Evolutionary conservation across 1,140 invertebrate genomes (phyloP).

Genomic region (Delia radicum): DNA sequence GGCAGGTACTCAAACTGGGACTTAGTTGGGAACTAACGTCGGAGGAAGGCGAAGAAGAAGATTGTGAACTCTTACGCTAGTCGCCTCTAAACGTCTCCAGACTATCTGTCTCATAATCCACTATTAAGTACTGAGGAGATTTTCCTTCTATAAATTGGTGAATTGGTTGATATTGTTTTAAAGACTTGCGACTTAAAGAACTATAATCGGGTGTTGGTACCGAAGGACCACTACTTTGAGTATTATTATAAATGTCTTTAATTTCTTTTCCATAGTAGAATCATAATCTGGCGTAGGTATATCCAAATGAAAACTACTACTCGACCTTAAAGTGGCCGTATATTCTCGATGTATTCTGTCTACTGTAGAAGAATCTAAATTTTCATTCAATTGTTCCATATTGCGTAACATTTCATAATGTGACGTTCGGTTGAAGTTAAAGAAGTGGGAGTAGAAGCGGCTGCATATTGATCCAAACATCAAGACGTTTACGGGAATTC

Average conservation of each 20-base stretch:
- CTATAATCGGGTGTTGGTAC: constrained; percentile 55
- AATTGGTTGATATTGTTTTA: constrained; percentile 53
- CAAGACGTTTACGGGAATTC: constrained; percentile 38
- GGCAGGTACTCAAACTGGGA: constrained; percentile 67
- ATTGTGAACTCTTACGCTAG: constrained; percentile 57
- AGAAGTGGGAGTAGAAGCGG: constrained; percentile 45
- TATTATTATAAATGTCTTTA: constrained; percentile 53
- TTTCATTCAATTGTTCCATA: constrained; percentile 57
- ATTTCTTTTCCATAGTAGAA: constrained; percentile 54
- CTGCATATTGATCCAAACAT: constrained; percentile 49
- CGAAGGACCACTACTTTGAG: constrained; percentile 50
- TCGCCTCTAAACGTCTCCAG: constrained; percentile 66
- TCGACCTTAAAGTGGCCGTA: constrained; percentile 27
- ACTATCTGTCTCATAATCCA: constrained; percentile 78
- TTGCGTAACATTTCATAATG: constrained; percentile 54
- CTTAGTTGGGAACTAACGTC: constrained; percentile 68
- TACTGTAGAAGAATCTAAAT: constrained; percentile 62
- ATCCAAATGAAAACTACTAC: constrained; percentile 29
- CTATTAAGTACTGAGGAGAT: constrained; percentile 54
- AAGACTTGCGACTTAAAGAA: constrained; percentile 45
- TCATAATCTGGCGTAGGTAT: constrained; percentile 55
- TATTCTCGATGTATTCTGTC: constrained; percentile 61
- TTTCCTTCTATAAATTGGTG: constrained; percentile 51
- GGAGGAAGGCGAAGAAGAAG: constrained; percentile 65
- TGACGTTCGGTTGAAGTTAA: constrained; percentile 41